phyloP scores from a whole-genome alignment of 2,113 vertebrate genomes.

The Podarcis cretensis region DNA sequence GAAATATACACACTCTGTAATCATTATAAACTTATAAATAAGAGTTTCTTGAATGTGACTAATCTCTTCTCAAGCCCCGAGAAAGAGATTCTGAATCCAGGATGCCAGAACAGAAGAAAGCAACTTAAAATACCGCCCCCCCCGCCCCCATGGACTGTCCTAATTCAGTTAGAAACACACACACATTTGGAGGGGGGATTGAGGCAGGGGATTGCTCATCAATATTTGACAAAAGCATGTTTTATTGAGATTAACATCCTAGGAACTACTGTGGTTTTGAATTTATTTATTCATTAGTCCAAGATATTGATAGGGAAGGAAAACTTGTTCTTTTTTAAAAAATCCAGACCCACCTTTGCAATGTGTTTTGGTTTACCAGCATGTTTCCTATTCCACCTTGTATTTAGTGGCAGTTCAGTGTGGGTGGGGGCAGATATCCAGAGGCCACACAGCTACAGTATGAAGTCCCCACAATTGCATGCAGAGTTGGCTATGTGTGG shows the following conservation, averaged over 20 bases:
- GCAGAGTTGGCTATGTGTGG: background rate
- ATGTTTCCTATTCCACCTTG: background rate
- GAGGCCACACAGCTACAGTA: background rate
- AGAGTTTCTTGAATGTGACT: slow-evolving; percentile 15
- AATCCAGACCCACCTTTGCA: background rate
- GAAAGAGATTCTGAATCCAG: background rate
- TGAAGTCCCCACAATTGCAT: background rate
- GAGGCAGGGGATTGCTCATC: slow-evolving; percentile 1
- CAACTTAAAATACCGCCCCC: background rate
- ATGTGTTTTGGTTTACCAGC: background rate
- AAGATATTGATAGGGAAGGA: background rate
- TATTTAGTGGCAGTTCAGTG: background rate
- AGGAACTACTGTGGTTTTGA: slow-evolving; percentile 16
- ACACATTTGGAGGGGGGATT: background rate
- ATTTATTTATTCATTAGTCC: background rate
- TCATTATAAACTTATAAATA: background rate
- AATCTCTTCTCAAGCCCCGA: background rate
- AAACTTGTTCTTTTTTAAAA: background rate
- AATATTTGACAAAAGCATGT: background rate
- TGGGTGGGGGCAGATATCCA: background rate
- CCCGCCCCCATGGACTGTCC: background rate
- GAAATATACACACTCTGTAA: background rate
- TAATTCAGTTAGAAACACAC: background rate
- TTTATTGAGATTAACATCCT: background rate
- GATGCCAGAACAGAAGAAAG: background rate